phyloP scores from a whole-genome alignment of 2,113 vertebrate genomes.

The Neotragus pygmaeus region DNA sequence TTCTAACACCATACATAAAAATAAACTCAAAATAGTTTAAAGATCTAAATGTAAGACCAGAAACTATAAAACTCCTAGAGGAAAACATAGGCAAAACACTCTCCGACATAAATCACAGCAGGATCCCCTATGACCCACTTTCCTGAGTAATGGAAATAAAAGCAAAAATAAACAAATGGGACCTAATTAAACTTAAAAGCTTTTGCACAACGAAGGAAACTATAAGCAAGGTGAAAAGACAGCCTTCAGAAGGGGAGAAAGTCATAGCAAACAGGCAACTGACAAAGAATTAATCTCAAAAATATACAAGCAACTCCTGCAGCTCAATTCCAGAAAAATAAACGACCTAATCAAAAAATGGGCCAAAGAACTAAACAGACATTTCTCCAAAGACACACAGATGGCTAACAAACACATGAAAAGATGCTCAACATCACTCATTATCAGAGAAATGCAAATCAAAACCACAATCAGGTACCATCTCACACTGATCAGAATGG shows the following conservation, averaged over 20 bases:
- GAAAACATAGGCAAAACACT: not conserved
- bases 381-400: not conserved
- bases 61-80: not conserved
- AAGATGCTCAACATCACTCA: not conserved
- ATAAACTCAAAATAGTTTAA: not conserved
- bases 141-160: not conserved
- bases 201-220: not conserved
- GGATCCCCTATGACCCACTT: not conserved
- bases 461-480: not conserved
- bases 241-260: not conserved
- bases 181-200: not conserved
- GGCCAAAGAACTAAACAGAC: not conserved
- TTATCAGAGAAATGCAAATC: not conserved
- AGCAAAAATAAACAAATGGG: not conserved
- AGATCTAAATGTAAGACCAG: not conserved
- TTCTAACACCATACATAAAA: not conserved
- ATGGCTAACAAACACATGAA: not conserved
- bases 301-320: not conserved
- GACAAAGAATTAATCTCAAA: not conserved
- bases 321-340: not conserved
- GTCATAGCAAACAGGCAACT: not conserved
- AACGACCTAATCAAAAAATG: not conserved
- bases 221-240: not conserved
- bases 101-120: not conserved
- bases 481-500: fast-evolving